Evolutionary conservation across 2,888 invertebrate species (phyloP), one percentile per base, ranked within the genome.

Genomic region (Gibbula magus): DNA sequence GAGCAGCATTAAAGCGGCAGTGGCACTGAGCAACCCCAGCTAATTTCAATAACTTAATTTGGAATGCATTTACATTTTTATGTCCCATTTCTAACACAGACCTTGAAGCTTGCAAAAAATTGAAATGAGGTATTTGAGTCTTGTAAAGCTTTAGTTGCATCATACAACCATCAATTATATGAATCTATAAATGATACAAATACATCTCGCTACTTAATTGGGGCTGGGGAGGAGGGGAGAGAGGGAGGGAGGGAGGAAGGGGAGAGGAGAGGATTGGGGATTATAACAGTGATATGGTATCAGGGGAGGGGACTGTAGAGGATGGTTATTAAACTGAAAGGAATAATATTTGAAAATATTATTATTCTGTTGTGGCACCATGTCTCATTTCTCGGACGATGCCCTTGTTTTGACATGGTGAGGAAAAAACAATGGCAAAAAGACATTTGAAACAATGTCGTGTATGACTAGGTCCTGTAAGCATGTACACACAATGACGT

Each of bases 31-130:
- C 39, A 39, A 35, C 70, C 35, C 70, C 70, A 39, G 70, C 52
- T 77, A 61, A 54, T 53, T 77, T 77, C 45, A 79, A 79, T 79
- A 79, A 79, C 51, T 79, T 79, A 79, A 75, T 75, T 56, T 79
- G 79, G 79, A 79, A 79, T 79, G 79, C 79, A 79, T 74, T 39
- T 79, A 61, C 75, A 74, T 70, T 66, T 67, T 52, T 70, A 66
- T 67, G 70, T 70, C 29, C 61, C 25, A 39, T 52, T 29, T 78
- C 20, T 70, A 78, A 78, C 78, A 78, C 78, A 78, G 78, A 52
- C 51, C 70, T 53, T 52, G 52, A 67, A 78, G 67, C 67, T 70
- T 52, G 35, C 45, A 66, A 56, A 77, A 77, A n/a, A 51, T 53
- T 78, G 56, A 56, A 78, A 78, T 78, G 78, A 78, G 78, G 78